Conservation (phyloP, 2,113 vertebrate species). For the Numenius arquata region DNA sequence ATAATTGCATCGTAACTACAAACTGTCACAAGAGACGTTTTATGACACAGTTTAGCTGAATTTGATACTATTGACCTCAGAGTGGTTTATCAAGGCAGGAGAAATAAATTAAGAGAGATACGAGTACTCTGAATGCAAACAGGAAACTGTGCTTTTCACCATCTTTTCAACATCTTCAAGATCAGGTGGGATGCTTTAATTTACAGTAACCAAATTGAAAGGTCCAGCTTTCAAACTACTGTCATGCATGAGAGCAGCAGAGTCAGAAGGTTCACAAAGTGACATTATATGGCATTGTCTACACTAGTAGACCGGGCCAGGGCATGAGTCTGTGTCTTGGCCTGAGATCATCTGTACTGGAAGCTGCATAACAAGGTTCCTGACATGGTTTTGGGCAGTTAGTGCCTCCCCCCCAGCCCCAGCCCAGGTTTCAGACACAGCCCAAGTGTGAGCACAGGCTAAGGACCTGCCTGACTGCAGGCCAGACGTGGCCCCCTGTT, state of each 20-base stretch:
- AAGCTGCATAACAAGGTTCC: not conserved
- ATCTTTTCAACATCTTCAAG: not conserved
- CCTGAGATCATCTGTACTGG: not conserved
- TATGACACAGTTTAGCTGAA: not conserved
- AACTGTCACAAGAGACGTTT: conserved; percentile 1
- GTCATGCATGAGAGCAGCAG: not conserved
- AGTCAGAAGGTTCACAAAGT: not conserved
- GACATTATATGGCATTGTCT: not conserved
- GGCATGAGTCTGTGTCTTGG: not conserved
- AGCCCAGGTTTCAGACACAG: not conserved
- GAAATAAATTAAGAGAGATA: not conserved
- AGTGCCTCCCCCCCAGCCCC: too few relatives aligned
- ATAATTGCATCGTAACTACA: conserved; percentile 33
- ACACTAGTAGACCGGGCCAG: not conserved
- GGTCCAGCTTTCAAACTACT: not conserved
- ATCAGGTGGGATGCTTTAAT: not conserved
- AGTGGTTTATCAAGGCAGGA: not conserved
- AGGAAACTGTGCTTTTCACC: not conserved
- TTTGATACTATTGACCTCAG: conserved; percentile 24
- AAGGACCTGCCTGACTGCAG: not conserved
- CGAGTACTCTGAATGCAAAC: not conserved
- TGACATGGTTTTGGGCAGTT: not conserved
- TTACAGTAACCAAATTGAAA: not conserved
- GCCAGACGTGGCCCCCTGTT: not conserved
- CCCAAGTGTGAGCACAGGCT: not conserved